phyloP scores from a whole-genome alignment of 92 coral and sea anemone genomes.

The Porites divaricata region DNA sequence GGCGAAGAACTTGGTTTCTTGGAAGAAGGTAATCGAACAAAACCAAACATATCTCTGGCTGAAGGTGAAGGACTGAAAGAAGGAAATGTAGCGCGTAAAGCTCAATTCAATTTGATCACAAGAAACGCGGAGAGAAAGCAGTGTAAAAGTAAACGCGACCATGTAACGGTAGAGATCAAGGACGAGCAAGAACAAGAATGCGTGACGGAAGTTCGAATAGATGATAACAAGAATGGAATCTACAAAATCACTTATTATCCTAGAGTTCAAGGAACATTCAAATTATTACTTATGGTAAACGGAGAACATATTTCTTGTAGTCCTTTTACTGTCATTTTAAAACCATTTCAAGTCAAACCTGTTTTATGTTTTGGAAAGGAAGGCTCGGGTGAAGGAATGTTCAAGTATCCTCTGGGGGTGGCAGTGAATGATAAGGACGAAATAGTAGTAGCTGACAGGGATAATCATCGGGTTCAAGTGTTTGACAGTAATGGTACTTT shows the following conservation, averaged over 20 bases:
- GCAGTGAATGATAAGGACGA: background rate
- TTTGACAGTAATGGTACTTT: too few relatives aligned
- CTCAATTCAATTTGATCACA: constrained; percentile 1
- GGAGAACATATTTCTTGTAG: background rate
- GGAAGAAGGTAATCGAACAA: background rate
- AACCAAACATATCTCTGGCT: background rate
- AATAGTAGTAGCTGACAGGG: background rate
- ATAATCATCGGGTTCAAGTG: background rate
- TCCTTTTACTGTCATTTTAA: background rate
- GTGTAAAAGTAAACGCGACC: background rate
- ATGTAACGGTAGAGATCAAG: background rate
- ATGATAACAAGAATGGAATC: background rate
- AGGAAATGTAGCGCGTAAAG: background rate
- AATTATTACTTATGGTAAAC: background rate
- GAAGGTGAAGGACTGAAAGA: constrained; percentile 5
- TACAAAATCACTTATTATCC: constrained; percentile 2
- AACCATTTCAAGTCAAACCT: constrained; percentile 4
- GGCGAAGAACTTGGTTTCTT: background rate
- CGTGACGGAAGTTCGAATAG: background rate
- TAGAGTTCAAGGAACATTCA: background rate
- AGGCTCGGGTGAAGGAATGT: background rate
- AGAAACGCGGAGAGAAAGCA: background rate
- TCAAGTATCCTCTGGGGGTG: background rate
- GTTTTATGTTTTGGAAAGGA: background rate
- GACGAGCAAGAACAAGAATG: background rate